Evolutionary conservation across 2,797 vertebrate species (phyloP), one percentile per base, ranked within the genome.

Genomic region (Fistularia tabacaria): DNA sequence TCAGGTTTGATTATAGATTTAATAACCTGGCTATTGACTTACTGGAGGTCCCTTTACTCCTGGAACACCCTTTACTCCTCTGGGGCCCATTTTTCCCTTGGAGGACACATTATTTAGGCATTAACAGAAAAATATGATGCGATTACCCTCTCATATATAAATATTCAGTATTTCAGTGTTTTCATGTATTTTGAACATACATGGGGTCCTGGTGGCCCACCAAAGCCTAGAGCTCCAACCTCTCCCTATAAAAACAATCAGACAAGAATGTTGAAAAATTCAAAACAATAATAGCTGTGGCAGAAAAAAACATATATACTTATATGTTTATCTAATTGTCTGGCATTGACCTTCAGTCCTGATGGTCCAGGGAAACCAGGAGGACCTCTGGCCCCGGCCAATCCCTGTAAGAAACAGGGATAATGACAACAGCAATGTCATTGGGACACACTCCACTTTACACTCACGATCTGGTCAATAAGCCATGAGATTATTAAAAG

Each of bases 21-120:
- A 50, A 39, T 9, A 10, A 12, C 8, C 7, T 51, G 1, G 1
- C 11, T 49, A 6, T 68, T 49, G 55, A 79, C 89, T 88, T 82
- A 92, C 91, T 36, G 87, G 85, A 36, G 89, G 83, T 36, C 91
- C 91, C 36, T 83, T 90, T 61, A 91, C 81, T 41, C 91, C 91
- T 4, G 62, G 14, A 25, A 88, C 47, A 57, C 91, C 91, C 52
- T 87, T 87, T 6, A 64, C 6, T 55, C 91, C 91, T 57, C 40
- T 64, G 11, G 80, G 82, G 1, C 91, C 89, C 14, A 71, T 55
- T 61, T 50, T 79, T 2, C 91, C 88, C 91, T 92, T 49, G 78
- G 38, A 64, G 14, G 1, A 14, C 13, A 68, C 8, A 66, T 55
- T 3, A 12, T 37, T 36, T 45, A 45, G 12, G n/a, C 14, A 50